Evolutionary conservation across 1,140 invertebrate genomes (phyloP).

Genomic region (Kradibia gibbosae): DNA sequence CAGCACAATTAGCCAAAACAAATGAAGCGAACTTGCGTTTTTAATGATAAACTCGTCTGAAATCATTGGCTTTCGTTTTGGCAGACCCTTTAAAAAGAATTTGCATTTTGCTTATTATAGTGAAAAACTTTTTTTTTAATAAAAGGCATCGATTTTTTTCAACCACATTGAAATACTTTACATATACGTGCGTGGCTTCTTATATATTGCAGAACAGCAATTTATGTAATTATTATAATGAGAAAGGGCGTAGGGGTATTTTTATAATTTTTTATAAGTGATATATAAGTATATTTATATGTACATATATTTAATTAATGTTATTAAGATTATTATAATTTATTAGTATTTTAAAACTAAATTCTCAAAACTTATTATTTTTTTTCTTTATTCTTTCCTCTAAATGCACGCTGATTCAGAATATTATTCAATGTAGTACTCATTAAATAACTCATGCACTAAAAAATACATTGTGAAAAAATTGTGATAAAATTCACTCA

Average conservation of each 20-base stretch:
- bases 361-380: background rate
- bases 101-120: background rate
- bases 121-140: background rate
- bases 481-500: background rate
- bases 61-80: constrained; percentile 1
- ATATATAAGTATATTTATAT: too few relatives aligned
- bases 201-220: background rate
- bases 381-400: background rate
- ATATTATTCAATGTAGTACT: background rate
- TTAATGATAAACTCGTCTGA: background rate
- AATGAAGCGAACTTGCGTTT: background rate
- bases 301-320: background rate
- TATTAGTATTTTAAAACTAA: background rate
- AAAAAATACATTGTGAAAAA: background rate
- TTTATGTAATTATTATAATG: background rate
- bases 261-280: background rate
- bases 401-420: background rate
- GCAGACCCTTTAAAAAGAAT: background rate
- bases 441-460: background rate
- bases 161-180: background rate
- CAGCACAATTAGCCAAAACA: background rate
- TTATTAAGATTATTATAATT: background rate
- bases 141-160: too few relatives aligned
- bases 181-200: background rate
- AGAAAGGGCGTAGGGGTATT: background rate